Conservation (phyloP, 2,888 invertebrate genomes). For the Conus canariensis region DNA sequence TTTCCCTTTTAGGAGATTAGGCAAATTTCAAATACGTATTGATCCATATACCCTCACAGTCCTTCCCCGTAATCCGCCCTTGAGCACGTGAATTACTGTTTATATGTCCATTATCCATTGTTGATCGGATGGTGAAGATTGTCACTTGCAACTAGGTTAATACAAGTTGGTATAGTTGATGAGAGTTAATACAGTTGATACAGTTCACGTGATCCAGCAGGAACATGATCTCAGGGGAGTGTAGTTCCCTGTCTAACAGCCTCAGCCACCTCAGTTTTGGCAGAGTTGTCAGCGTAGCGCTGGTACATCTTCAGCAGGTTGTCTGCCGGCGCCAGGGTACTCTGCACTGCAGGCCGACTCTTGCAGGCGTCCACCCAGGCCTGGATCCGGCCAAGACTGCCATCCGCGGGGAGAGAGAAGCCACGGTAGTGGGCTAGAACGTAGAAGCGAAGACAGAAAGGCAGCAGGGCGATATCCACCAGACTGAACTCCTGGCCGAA, state of each 20-base stretch:
- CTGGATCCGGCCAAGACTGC: constrained; percentile 48
- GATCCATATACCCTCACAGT: no score
- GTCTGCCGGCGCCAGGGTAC: constrained; percentile 43
- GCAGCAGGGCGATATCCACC: constrained; percentile 65
- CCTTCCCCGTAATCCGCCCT: no score
- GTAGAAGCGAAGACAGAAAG: constrained; percentile 57
- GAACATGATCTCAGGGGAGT: constrained; percentile 41
- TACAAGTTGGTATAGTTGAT: no score
- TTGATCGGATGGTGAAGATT: no score
- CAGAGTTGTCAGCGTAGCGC: constrained; percentile 53
- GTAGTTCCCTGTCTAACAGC: constrained; percentile 54
- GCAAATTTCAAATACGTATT: no score
- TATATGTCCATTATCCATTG: no score
- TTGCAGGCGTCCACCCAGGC: constrained; percentile 53
- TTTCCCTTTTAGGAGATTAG: no score
- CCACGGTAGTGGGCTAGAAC: constrained; percentile 57
- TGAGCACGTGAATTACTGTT: no score
- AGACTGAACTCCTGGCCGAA: constrained; percentile 59
- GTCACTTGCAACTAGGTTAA: no score
- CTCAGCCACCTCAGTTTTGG: constrained; percentile 55
- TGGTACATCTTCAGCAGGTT: constrained; percentile 47
- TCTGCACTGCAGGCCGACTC: constrained; percentile 38
- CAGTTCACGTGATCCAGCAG: no score
- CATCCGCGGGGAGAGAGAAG: constrained; percentile 57
- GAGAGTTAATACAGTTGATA: no score